A percentile compares a stretch with the other conserved stretches of the same genome.
Conservation (phyloP, 2,113 vertebrate genomes). For the Vicugna pacos region DNA sequence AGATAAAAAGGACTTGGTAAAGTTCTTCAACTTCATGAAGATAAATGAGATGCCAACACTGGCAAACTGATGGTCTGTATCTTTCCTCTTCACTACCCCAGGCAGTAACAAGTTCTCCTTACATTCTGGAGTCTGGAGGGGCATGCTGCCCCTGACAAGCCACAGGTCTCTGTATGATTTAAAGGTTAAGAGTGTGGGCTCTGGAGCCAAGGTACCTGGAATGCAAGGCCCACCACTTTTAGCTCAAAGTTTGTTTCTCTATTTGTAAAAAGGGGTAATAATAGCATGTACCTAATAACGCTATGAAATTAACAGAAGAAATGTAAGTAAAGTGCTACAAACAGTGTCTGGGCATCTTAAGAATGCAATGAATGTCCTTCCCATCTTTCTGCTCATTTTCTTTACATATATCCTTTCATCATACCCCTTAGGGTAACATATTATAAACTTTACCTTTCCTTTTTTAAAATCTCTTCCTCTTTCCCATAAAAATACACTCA, state of each 20-base stretch:
- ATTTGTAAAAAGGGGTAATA: neutral
- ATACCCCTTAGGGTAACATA: neutral
- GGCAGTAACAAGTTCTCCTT: neutral
- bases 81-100: neutral
- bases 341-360: neutral
- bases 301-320: neutral
- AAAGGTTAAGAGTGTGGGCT: neutral
- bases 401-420: neutral
- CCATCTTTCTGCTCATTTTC: neutral
- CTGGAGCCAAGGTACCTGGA: neutral
- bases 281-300: neutral
- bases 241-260: neutral
- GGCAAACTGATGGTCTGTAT: neutral
- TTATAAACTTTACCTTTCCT: neutral
- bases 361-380: neutral
- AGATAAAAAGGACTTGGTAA: neutral
- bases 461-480: neutral
- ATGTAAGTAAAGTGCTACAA: neutral
- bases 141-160: neutral
- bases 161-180: neutral
- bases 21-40: neutral
- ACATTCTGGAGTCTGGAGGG: neutral
- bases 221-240: neutral
- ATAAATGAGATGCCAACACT: neutral
- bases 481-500: neutral